These are phyloP conservation scores for Zaprionus camerounensis DNA, from an alignment of 1,140 invertebrate genomes.

Conservation along the genomic window DNA sequence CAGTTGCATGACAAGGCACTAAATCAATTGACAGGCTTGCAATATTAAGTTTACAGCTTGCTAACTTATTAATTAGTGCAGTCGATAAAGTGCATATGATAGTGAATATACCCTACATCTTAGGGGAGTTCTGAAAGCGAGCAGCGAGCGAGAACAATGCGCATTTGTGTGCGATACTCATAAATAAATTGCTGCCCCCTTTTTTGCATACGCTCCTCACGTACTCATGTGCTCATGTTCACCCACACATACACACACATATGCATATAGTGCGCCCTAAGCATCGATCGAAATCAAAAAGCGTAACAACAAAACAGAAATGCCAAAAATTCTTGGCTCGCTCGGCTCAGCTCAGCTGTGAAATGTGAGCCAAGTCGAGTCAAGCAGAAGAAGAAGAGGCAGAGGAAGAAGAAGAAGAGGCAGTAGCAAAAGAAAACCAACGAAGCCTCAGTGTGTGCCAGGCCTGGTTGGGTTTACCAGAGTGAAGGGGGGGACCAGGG, in stretches of 20 bases:
- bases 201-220: conserved; percentile 62
- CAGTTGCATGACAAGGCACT: not conserved
- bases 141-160: conserved; percentile 61
- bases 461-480: not conserved
- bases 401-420: conserved; percentile 2
- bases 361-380: conserved; percentile 51
- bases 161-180: conserved; percentile 69
- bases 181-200: conserved; percentile 59
- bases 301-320: conserved; percentile 76
- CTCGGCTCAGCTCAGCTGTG: conserved; percentile 61
- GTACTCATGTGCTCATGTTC: conserved; percentile 15
- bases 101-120: not conserved
- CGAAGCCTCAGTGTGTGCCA: not conserved
- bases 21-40: not conserved
- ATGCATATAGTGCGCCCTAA: conserved; percentile 46
- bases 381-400: not conserved
- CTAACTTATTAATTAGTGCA: not conserved
- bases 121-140: conserved; percentile 12
- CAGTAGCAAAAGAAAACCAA: conserved; percentile 3
- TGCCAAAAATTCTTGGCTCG: conserved; percentile 68
- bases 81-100: not conserved
- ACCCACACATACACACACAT: not conserved
- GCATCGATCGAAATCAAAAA: conserved; percentile 80
- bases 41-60: not conserved
- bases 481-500: not conserved